phyloP scores from a whole-genome alignment of 2,888 invertebrate species.

The Morpho helenor region DNA sequence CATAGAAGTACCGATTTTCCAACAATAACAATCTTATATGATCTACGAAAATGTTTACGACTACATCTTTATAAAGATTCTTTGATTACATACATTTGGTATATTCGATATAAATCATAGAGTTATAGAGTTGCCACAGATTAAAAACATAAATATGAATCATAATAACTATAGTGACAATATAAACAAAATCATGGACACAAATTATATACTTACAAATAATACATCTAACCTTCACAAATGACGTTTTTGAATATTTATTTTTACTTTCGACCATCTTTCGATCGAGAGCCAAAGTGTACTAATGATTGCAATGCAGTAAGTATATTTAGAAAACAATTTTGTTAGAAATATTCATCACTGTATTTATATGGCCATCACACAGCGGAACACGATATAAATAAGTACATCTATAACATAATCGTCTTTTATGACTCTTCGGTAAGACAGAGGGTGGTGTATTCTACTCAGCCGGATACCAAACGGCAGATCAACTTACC shows the following conservation, averaged over 20 bases:
- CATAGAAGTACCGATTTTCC: no score
- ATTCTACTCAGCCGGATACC: no score
- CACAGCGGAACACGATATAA: neutral
- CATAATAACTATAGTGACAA: neutral
- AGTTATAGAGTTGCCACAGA: no score
- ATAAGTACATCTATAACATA: neutral
- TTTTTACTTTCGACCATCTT: conserved; percentile 6
- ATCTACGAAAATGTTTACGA: no score
- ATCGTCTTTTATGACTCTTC: no score
- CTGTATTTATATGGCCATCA: neutral
- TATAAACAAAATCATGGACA: neutral
- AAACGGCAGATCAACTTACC: no score
- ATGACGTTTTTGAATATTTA: conserved; percentile 12
- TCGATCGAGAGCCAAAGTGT: conserved; percentile 8
- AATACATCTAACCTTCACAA: neutral
- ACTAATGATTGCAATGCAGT: conserved; percentile 18
- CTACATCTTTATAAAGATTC: no score
- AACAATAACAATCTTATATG: no score
- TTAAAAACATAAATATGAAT: no score
- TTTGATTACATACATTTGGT: no score
- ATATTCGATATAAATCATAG: no score
- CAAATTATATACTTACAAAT: neutral
- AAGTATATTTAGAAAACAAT: conserved; percentile 12
- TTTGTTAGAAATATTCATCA: neutral
- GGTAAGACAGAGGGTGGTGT: no score